Percentiles rank a stretch among this genome's conserved stretches.
phyloP scores from a whole-genome alignment of 2,888 invertebrate genomes.

The Ptilodon capucinus region DNA sequence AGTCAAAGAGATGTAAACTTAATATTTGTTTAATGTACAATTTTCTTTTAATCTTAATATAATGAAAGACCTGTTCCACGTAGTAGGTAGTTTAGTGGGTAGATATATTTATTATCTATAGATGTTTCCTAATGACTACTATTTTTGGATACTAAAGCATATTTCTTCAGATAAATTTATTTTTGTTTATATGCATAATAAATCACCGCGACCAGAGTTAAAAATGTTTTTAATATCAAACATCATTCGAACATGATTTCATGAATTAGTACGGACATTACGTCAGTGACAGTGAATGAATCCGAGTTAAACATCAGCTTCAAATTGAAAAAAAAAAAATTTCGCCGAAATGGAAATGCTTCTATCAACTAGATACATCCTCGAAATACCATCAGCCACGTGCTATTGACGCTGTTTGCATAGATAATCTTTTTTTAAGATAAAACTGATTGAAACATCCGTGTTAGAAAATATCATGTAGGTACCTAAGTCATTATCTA shows the following conservation, averaged over 20 bases:
- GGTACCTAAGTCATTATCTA: too few species aligned
- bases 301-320: background rate
- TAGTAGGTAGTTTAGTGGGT: too few species aligned
- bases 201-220: slow-evolving; percentile 6
- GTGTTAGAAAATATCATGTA: too few species aligned
- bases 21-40: slow-evolving; percentile 4
- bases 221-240: slow-evolving; percentile 16
- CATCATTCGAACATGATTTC: slow-evolving; percentile 11
- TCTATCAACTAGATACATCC: background rate
- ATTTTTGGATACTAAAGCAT: background rate
- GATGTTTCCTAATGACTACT: background rate
- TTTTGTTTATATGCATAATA: slow-evolving; percentile 10
- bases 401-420: too few species aligned
- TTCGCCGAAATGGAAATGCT: background rate
- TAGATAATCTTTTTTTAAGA: too few species aligned
- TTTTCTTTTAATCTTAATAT: too few species aligned
- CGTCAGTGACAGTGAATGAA: slow-evolving; percentile 14
- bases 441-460: too few species aligned
- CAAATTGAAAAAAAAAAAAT: background rate
- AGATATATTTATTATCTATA: too few species aligned
- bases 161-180: slow-evolving; percentile 8
- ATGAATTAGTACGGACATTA: slow-evolving; percentile 7
- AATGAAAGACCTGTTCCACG: too few species aligned
- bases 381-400: background rate
- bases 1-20: slow-evolving; percentile 5